Evolutionary conservation across 2,888 invertebrate genomes (phyloP).

Genomic region (Drosophila dives): DNA sequence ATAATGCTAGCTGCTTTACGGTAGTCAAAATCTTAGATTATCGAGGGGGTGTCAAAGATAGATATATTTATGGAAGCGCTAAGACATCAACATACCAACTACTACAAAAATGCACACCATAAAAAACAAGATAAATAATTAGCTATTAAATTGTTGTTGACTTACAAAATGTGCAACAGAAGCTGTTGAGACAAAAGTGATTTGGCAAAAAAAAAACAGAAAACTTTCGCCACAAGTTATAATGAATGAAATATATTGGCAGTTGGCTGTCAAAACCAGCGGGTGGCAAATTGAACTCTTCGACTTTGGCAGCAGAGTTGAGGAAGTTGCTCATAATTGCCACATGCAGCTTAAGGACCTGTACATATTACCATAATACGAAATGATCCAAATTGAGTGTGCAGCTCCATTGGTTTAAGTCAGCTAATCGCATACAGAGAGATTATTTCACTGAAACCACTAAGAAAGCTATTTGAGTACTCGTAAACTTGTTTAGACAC

Average conservation of each 20-base stretch:
- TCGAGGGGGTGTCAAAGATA: constrained; percentile 44
- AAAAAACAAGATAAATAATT: constrained; percentile 62
- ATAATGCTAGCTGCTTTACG: constrained; percentile 36
- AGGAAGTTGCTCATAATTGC: constrained; percentile 10
- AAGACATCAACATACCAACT: constrained; percentile 49
- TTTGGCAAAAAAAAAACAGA: constrained; percentile 49
- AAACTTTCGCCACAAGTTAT: constrained; percentile 68
- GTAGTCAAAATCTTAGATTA: constrained; percentile 27
- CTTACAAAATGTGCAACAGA: constrained; percentile 61
- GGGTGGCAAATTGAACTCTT: constrained; percentile 47
- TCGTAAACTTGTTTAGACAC: not conserved
- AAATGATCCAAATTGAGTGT: not conserved
- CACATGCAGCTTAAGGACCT: constrained; percentile 1
- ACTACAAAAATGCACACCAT: not conserved
- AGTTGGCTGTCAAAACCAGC: constrained; percentile 36
- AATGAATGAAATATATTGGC: constrained; percentile 56
- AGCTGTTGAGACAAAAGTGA: constrained; percentile 48
- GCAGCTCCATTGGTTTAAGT: not conserved
- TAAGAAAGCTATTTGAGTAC: not conserved
- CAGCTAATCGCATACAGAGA: not conserved
- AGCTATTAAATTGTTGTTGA: constrained; percentile 45
- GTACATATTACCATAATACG: not conserved
- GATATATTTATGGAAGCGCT: constrained; percentile 43
- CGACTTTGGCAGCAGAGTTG: constrained; percentile 2
- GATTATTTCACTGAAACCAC: not conserved